Evolutionary conservation across 2,797 vertebrate species (phyloP), one percentile per base, ranked within the genome.

Genomic region (Hydrocynus forskahlii): DNA sequence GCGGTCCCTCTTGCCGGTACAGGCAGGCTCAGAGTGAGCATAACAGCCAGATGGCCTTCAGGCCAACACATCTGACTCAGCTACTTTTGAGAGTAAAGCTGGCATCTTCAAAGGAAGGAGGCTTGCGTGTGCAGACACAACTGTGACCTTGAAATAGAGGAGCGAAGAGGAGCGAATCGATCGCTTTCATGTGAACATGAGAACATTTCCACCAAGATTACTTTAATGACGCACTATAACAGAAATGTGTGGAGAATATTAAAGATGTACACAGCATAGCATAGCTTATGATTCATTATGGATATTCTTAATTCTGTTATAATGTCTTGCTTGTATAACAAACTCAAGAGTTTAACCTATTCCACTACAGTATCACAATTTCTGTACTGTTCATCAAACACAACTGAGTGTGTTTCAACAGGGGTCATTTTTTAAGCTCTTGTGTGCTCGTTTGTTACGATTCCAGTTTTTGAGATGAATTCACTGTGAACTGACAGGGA

Each of bases 11-110:
- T 29, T 38, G 62, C 62, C 38, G 62, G 66, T 68, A n/a, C 17
- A 45, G 19, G 66, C n/a, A 21, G 43, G 43, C 35, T 48, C 67
- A 69, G 67, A 50, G 43, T 48, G 40, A 25, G 43, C 29, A 12
- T n/a, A 69, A 16, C 67, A 21, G 67, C 67, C 67, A 69, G 67
- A 69, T 50, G 43, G 40, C 67, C 43, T 69, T 69, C 67, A 69
- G 67, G 67, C 43, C 21, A 48, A 45, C 35, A 48, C 43, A 50
- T 69, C 67, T 69, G 67, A 69, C 19, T 69, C 67, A 69, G 67
- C 67, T 23, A 69, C 10, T 48, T 48, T 69, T 21, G 67, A 12
- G 4, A 45, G 67, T 23, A 69, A 69, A 19, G 63, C 63, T 40
- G 16, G 63, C 17, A 66, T 66, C 63, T 66, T 66, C 63, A 66